These are phyloP conservation scores for Poeciliopsis gracilis DNA, from an alignment of 2,797 vertebrate genomes.

Conservation along the genomic window DNA sequence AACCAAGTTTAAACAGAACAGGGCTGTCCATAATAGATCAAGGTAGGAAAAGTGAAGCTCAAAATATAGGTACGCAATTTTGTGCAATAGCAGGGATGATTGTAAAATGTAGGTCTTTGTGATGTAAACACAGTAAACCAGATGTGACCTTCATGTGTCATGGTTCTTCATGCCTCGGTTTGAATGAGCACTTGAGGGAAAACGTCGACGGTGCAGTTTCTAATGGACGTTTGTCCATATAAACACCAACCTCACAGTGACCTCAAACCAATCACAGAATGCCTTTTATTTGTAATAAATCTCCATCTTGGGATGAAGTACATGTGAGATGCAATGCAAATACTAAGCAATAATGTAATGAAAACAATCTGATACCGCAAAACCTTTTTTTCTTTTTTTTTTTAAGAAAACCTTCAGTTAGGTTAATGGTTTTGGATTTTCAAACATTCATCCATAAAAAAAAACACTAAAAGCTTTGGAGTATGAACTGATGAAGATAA, in stretches of 20 bases:
- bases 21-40: constrained; percentile 73
- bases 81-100: constrained; percentile 61
- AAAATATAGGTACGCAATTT: constrained; percentile 66
- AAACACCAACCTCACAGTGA: not conserved
- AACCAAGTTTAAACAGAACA: constrained; percentile 67
- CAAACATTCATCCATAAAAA: not conserved
- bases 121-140: constrained; percentile 52
- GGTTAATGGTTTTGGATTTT: not conserved
- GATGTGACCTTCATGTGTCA: constrained; percentile 5
- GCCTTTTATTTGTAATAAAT: not conserved
- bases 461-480: not conserved
- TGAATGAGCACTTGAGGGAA: not conserved
- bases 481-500: not conserved
- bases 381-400: not conserved
- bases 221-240: not conserved
- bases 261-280: not conserved
- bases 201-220: not conserved
- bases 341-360: not conserved
- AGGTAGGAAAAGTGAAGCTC: constrained; percentile 51
- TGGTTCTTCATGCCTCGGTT: not conserved
- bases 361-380: not conserved
- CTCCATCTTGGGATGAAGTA: not conserved
- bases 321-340: not conserved
- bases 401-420: not conserved
- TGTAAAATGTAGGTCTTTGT: constrained; percentile 49